These are phyloP conservation scores for Pao palembangensis DNA, from an alignment of 2,113 vertebrate genomes.

Conservation along the genomic window DNA sequence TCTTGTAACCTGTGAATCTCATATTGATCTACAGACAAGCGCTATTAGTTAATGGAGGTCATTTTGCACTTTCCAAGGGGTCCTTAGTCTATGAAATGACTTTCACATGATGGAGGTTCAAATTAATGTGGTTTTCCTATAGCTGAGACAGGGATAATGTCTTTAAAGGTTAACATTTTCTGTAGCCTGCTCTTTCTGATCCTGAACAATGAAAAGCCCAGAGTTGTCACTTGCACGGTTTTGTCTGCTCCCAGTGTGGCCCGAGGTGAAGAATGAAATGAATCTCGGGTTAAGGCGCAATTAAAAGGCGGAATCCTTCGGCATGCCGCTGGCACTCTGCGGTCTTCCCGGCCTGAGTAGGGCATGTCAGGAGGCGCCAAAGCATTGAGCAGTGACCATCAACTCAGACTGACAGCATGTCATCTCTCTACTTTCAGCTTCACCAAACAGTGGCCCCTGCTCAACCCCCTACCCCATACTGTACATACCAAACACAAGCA, in stretches of 20 bases:
- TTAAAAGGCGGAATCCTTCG: slow-evolving; percentile 59
- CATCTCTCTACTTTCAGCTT: slow-evolving; percentile 70
- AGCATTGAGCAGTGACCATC: slow-evolving; percentile 65
- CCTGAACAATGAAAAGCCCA: slow-evolving; percentile 31
- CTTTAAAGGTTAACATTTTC: slow-evolving; percentile 40
- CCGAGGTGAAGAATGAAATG: slow-evolving; percentile 56
- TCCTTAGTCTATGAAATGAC: slow-evolving; percentile 3
- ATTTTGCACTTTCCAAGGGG: slow-evolving; percentile 3
- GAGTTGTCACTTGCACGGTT: slow-evolving; percentile 47
- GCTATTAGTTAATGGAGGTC: slow-evolving; percentile 39
- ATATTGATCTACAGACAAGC: slow-evolving; percentile 1
- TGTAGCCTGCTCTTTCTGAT: slow-evolving; percentile 32
- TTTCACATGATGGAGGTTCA: slow-evolving; percentile 35
- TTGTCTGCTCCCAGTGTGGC: slow-evolving; percentile 47
- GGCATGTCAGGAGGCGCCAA: slow-evolving; percentile 63
- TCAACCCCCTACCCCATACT: slow-evolving; percentile 40
- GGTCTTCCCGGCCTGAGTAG: slow-evolving; percentile 50
- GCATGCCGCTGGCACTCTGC: slow-evolving; percentile 49
- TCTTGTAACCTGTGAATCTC: not conserved
- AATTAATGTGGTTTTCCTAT: slow-evolving; percentile 32
- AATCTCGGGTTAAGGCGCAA: slow-evolving; percentile 68
- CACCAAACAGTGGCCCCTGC: slow-evolving; percentile 53
- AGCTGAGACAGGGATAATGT: slow-evolving; percentile 43
- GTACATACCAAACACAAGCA: slow-evolving; percentile 47
- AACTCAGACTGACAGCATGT: slow-evolving; percentile 69